Base-by-base conservation (phyloP, 2,797 vertebrate genomes). In the Meriones psammophilus region DNA sequence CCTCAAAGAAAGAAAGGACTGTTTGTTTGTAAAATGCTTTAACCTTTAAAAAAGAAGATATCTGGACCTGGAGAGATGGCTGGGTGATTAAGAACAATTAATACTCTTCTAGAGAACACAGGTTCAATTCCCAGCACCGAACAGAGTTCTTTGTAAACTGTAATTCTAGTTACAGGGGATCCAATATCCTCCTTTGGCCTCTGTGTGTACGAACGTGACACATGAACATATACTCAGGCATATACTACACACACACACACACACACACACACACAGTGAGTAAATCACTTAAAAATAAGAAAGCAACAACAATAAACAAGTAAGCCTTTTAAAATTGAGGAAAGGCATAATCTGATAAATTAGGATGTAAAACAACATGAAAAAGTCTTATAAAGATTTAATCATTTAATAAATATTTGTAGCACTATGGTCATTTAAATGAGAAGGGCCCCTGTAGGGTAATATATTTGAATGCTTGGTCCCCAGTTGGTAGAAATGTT, bases 331-430 rank as follows among this genome's bases (percentile, higher is more conserved):
- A 60, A 74, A 83, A 77, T 13, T 30, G 9, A 42, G 62, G 28
- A 20, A 83, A 60, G 74, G 87, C 79, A 94, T 93, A 54, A 74
- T 92, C 33, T 89, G 33, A 54, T 84, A 33, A 91, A 87, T 8
- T 69, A 56, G 5, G 9, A 46, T 78, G 26, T 14, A 58, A 64
- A 88, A 73, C n/a, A 76, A 42, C 50, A 46, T 58, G 50, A 87
- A 84, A 36, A 42, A 74, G 13, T 73, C 7, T n/a, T 39, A 0
- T 14, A 28, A 78, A 66, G 33, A 94, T 64, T 77, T 93, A 64
- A 76, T 88, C 26, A 28, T 36, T 83, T 50, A 91, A 74, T 50
- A 92, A 60, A 30, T 83, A 60, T 58, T 79, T 90, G 68, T 24
- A 79, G 42, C 42, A 8, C 42, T n/a, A 30, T n/a, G 30, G 30